Evolutionary conservation across 2,888 invertebrate species (phyloP).

Genomic region (Notodonta dromedarius): DNA sequence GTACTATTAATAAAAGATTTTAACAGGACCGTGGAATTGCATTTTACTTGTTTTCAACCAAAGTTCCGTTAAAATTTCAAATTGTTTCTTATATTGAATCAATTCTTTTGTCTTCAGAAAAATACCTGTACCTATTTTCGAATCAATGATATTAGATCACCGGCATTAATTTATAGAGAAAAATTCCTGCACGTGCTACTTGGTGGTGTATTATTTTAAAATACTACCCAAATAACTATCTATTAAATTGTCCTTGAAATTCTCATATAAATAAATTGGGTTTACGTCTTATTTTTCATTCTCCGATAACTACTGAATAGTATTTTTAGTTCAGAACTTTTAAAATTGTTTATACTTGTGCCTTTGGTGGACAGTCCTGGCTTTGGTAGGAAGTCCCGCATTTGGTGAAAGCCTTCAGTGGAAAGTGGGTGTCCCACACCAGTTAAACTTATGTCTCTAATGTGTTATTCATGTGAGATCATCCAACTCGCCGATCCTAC

Average conservation of each 20-base stretch:
- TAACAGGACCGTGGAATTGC: too few relatives aligned
- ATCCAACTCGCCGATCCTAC: too few relatives aligned
- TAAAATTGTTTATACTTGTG: too few relatives aligned
- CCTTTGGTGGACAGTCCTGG: too few relatives aligned
- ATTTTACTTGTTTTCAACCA: neutral
- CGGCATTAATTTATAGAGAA: constrained; percentile 4
- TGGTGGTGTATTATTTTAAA: neutral
- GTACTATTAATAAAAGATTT: neutral
- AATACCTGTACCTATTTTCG: constrained; percentile 18
- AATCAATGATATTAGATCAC: constrained; percentile 17
- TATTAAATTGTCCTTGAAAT: neutral
- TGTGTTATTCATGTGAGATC: too few relatives aligned
- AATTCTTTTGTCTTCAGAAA: constrained; percentile 27
- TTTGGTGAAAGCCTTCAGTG: too few relatives aligned
- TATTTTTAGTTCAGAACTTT: too few relatives aligned
- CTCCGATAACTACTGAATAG: neutral
- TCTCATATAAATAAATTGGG: neutral
- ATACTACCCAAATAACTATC: neutral
- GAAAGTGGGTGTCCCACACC: too few relatives aligned
- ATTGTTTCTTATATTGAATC: constrained; percentile 1
- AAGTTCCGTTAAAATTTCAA: neutral
- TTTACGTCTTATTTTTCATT: neutral
- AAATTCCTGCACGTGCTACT: neutral
- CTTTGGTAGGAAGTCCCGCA: too few relatives aligned
- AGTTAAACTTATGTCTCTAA: too few relatives aligned